phyloP scores from a whole-genome alignment of 2,113 vertebrate species.

The Silurus meridionalis region DNA sequence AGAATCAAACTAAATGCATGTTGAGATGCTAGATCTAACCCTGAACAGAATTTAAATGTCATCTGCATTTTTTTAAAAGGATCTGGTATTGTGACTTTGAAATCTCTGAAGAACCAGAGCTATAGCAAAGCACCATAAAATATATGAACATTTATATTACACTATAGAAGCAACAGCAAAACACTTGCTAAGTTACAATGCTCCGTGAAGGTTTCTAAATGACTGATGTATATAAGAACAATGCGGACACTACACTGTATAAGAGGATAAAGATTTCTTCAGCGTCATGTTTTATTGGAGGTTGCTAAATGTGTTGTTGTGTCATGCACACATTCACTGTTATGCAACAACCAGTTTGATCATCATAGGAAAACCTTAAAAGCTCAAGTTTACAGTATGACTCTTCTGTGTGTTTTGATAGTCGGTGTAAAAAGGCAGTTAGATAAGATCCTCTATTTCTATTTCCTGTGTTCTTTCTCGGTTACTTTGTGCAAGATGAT shows the following conservation, averaged over 20 bases:
- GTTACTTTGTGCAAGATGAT: slow-evolving; percentile 2
- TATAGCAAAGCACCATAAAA: not conserved
- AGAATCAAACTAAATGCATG: not conserved
- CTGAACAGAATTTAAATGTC: not conserved
- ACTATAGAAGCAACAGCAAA: not conserved
- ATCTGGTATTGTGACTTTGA: not conserved
- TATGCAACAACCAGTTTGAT: not conserved
- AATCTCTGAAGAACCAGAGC: not conserved
- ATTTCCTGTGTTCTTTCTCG: not conserved
- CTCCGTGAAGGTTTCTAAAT: not conserved
- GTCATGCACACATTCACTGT: not conserved
- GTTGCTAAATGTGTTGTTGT: not conserved
- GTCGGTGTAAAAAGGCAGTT: not conserved
- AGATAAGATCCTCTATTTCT: not conserved
- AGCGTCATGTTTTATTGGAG: not conserved
- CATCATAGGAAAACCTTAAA: not conserved
- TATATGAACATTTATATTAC: not conserved
- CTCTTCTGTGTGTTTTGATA: not conserved
- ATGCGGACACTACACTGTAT: not conserved
- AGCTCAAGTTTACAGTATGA: not conserved
- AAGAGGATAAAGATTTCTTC: not conserved
- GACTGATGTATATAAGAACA: not conserved
- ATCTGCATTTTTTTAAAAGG: not conserved
- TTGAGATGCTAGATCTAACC: not conserved
- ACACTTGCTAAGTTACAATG: not conserved